Evolutionary conservation across 2,888 invertebrate genomes (phyloP).

Genomic region (Nysson spinosus): DNA sequence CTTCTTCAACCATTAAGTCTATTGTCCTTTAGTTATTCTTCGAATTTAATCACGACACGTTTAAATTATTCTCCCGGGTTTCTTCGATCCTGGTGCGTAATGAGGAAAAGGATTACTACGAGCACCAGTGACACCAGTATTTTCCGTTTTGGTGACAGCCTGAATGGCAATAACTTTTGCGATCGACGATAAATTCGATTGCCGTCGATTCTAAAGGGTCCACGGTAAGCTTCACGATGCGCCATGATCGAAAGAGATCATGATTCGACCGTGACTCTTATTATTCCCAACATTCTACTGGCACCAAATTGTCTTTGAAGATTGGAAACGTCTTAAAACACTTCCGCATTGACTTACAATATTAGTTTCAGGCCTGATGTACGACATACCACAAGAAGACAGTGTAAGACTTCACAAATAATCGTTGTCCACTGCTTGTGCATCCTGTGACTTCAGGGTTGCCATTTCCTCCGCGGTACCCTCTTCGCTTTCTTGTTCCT

Average conservation of each 20-base stretch:
- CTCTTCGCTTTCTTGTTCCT: slow-evolving; percentile 79
- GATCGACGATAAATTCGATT: too few relatives aligned
- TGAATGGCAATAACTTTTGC: too few relatives aligned
- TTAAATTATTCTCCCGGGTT: too few relatives aligned
- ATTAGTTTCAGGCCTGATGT: slow-evolving; percentile 34
- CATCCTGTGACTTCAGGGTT: slow-evolving; percentile 71
- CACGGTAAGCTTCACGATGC: too few relatives aligned
- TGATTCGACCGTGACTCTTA: slow-evolving; percentile 3
- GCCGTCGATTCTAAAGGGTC: too few relatives aligned
- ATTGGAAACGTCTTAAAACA: slow-evolving; percentile 28
- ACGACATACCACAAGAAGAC: slow-evolving; percentile 22
- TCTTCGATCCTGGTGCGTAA: neutral
- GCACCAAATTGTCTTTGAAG: slow-evolving; percentile 16
- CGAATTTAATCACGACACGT: too few relatives aligned
- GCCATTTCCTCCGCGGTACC: slow-evolving; percentile 76
- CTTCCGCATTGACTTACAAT: slow-evolving; percentile 26
- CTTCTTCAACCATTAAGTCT: slow-evolving; percentile 5
- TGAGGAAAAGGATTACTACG: slow-evolving; percentile 11
- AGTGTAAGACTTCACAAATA: slow-evolving; percentile 64
- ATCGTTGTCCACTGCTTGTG: slow-evolving; percentile 70
- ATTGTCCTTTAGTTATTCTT: too few relatives aligned
- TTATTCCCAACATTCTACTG: neutral
- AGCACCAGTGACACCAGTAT: slow-evolving; percentile 22
- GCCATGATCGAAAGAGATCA: slow-evolving; percentile 2
- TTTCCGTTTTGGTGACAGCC: too few relatives aligned